These are phyloP conservation scores for Griposia aprilina DNA, from an alignment of 2,888 invertebrate genomes.

Conservation along the genomic window DNA sequence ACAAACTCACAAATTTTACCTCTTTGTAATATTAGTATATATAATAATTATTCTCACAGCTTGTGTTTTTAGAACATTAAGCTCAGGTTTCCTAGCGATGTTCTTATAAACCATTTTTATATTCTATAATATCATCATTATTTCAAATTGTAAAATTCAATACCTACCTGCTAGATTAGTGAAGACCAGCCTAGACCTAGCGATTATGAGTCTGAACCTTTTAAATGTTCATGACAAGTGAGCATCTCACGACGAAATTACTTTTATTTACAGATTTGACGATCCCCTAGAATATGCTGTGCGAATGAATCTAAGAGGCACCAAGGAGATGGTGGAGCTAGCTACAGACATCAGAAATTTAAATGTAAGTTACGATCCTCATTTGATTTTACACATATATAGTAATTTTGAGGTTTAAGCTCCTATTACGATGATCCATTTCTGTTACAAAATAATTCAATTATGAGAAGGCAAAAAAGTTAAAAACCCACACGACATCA, in stretches of 20 bases:
- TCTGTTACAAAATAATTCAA: background rate
- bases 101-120: too few relatives aligned
- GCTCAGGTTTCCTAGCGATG: too few relatives aligned
- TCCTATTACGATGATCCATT: background rate
- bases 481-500: background rate
- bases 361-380: conserved; percentile 76
- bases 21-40: too few relatives aligned
- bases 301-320: conserved; percentile 92
- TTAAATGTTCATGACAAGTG: too few relatives aligned
- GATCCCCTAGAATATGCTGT: conserved; percentile 93
- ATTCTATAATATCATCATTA: too few relatives aligned
- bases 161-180: too few relatives aligned
- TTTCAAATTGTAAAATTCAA: too few relatives aligned
- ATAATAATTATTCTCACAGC: too few relatives aligned
- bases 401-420: background rate
- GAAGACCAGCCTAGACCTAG: too few relatives aligned
- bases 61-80: too few relatives aligned
- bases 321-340: conserved; percentile 91
- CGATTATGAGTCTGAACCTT: too few relatives aligned
- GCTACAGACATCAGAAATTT: conserved; percentile 90
- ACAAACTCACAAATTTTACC: too few relatives aligned
- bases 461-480: background rate
- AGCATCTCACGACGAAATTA: background rate
- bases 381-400: background rate
- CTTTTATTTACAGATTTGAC: conserved; percentile 92